phyloP scores from a whole-genome alignment of 2,888 invertebrate genomes.

The Idaea straminata region DNA sequence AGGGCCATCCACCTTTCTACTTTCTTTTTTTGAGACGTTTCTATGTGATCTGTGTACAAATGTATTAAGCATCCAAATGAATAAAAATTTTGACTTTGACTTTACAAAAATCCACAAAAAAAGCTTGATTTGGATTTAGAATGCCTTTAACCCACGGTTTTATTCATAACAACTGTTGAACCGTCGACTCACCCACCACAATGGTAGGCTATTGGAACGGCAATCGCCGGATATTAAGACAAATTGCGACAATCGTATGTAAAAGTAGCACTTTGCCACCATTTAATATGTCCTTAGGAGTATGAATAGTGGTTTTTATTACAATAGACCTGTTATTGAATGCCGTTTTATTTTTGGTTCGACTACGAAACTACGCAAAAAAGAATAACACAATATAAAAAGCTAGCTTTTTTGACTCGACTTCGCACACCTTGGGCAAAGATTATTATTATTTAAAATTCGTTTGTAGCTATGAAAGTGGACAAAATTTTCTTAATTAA shows the following conservation, averaged over 20 bases:
- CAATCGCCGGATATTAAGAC: conserved; percentile 44
- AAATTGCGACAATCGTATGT: conserved; percentile 38
- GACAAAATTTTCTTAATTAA: too few species aligned
- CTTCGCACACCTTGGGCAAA: too few species aligned
- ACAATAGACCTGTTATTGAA: not conserved
- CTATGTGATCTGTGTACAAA: too few species aligned
- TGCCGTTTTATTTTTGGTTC: not conserved
- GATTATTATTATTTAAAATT: too few species aligned
- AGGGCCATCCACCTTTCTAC: too few species aligned
- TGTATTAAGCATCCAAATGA: too few species aligned
- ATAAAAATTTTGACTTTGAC: too few species aligned
- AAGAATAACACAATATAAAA: too few species aligned
- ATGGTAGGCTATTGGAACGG: conserved; percentile 18
- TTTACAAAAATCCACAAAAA: too few species aligned
- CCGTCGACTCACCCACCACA: conserved; percentile 2
- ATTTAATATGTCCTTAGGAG: not conserved
- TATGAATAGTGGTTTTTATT: not conserved
- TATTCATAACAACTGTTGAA: not conserved
- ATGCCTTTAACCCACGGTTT: not conserved
- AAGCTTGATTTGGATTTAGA: not conserved
- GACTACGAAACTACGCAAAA: not conserved
- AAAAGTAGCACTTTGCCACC: conserved; percentile 31
- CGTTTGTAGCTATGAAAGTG: too few species aligned
- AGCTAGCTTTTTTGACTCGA: too few species aligned
- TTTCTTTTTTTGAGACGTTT: too few species aligned